These are phyloP conservation scores for Gadus macrocephalus DNA, from an alignment of 2,113 vertebrate genomes.

Conservation along the genomic window DNA sequence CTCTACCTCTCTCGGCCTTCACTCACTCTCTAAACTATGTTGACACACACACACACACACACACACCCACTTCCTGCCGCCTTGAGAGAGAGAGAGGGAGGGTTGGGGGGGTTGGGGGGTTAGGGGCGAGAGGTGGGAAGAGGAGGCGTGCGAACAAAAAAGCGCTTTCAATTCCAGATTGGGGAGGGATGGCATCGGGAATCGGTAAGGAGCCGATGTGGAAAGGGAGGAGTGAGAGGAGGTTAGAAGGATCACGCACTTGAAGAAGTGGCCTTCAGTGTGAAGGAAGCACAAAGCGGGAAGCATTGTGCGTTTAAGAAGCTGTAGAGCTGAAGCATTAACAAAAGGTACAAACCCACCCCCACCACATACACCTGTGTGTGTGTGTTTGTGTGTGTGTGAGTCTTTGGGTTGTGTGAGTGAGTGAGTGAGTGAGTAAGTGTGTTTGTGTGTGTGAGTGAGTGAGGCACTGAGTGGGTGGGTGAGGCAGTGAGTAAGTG, in stretches of 20 bases:
- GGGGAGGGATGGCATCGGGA: neutral
- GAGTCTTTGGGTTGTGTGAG: conserved; percentile 3
- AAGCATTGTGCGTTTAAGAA: conserved; percentile 22
- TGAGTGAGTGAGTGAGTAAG: neutral
- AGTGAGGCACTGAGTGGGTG: too few relatives aligned
- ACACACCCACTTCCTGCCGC: conserved; percentile 83
- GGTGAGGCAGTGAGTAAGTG: neutral
- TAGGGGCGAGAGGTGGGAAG: neutral
- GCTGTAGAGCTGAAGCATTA: too few relatives aligned
- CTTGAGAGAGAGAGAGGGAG: conserved; percentile 46
- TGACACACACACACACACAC: conserved; percentile 82
- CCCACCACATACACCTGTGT: conserved; percentile 1
- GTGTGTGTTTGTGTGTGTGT: conserved; percentile 4
- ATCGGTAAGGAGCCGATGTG: neutral
- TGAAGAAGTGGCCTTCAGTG: neutral
- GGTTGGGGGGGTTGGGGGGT: neutral
- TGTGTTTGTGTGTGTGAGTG: too few relatives aligned
- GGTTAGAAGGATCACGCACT: neutral
- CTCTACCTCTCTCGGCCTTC: conserved; percentile 25
- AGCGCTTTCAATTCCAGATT: conserved; percentile 3
- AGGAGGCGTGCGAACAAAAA: conserved; percentile 11
- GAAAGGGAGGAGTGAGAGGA: neutral
- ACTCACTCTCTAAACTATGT: conserved; percentile 66
- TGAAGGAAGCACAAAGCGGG: neutral
- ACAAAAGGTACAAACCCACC: too few relatives aligned